Conservation (phyloP, 2,113 vertebrate genomes). For the Tetrao urogallus region DNA sequence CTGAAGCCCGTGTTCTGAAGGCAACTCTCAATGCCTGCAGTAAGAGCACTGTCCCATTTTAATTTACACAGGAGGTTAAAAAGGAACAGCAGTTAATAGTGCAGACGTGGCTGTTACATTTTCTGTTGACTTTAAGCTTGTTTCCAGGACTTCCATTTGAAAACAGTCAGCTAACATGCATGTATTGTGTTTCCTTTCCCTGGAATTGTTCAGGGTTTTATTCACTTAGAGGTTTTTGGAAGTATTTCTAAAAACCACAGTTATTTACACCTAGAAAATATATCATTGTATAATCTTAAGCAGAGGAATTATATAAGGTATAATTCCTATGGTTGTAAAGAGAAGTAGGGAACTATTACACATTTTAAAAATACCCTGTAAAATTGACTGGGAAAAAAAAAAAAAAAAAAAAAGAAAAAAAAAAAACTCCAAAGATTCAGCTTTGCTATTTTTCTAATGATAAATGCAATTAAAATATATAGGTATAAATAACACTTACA, state of each 20-base stretch:
- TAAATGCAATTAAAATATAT: background rate
- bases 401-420: background rate
- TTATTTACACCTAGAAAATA: background rate
- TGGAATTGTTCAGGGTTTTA: no score
- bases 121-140: background rate
- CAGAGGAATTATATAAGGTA: background rate
- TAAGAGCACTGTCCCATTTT: background rate
- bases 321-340: background rate
- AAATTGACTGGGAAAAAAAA: background rate
- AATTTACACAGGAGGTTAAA: background rate
- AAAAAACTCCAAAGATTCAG: background rate
- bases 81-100: background rate
- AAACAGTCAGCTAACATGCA: background rate
- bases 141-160: background rate
- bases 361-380: background rate
- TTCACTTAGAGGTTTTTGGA: background rate
- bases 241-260: background rate
- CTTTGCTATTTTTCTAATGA: background rate
- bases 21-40: background rate
- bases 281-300: background rate
- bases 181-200: background rate
- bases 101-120: background rate
- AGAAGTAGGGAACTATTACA: background rate
- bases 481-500: constrained; percentile 17
- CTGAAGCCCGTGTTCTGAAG: background rate